Evolutionary conservation across 2,797 vertebrate species (phyloP), one percentile per base, ranked within the genome.

Genomic region (Rhinoraja longicauda): DNA sequence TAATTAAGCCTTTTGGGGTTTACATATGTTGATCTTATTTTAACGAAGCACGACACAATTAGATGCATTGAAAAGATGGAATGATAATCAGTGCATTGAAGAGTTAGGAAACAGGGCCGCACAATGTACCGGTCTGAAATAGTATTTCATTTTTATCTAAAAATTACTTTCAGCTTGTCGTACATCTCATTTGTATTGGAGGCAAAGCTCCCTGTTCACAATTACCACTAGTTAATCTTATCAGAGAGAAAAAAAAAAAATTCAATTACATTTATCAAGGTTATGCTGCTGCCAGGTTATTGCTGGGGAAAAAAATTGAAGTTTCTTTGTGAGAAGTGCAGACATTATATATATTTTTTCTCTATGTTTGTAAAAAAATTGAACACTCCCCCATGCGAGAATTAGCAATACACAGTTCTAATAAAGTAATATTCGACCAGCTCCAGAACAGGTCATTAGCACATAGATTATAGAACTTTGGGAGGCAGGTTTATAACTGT

Each of bases 211-310:
- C 95, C 95, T 95, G 96, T 96, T 96, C 96, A 97, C 97, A 98
- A 98, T 98, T 97, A 98, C 97, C 96, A 96, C 96, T 96, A 96
- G 96, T 97, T 98, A 97, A 98, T 98, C 98, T 98, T 98, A 98
- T 98, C 97, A 96, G 95, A 96, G 96, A 95, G 96, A 97, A 98
- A 98, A 97, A 98, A 98, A 97, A 98, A 98, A 97, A 98, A 98
- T 98, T 98, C 97, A 98, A 98, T 99, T 98, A 98, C 97, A 97
- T 98, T 98, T 98, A 98, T 98, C 98, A 97, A 98, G 98, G 97
- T 98, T 97, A 97, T 98, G 98, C 96, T 95, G 96, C 96, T 96
- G 96, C 96, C 96, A 95, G 97, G 96, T 96, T 96, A 97, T 95
- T 96, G 95, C 95, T 94, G 94, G 45, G 45, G 95, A 96, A 92